Percentiles rank a stretch among this genome's conserved stretches.
Evolutionary conservation across 1,140 invertebrate species (phyloP).

Genomic region (Hermetia illucens): DNA sequence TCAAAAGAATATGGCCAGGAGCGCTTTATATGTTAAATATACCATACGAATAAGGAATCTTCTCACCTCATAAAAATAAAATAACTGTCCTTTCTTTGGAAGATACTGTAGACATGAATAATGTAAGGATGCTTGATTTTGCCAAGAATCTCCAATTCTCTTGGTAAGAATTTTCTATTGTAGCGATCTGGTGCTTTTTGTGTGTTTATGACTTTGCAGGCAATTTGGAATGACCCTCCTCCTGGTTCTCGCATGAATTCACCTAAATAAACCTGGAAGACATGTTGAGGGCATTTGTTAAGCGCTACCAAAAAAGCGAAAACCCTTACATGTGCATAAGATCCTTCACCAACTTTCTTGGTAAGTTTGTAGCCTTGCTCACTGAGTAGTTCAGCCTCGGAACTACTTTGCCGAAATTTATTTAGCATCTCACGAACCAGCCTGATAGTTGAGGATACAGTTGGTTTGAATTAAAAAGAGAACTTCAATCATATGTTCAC

Average conservation of each 20-base stretch:
- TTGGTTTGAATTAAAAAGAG: too few species aligned
- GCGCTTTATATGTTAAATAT: too few species aligned
- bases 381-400: constrained; percentile 39
- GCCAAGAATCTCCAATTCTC: constrained; percentile 53
- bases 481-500: too few species aligned
- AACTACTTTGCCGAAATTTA: too few species aligned
- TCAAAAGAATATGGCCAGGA: too few species aligned
- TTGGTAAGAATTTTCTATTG: constrained; percentile 54
- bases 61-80: constrained; percentile 50
- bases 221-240: constrained; percentile 34
- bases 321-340: constrained; percentile 42
- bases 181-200: constrained; percentile 54
- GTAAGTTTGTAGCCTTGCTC: constrained; percentile 41
- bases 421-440: too few species aligned
- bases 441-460: too few species aligned
- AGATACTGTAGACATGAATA: constrained; percentile 51
- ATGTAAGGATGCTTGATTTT: constrained; percentile 59
- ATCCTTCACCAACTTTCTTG: constrained; percentile 49
- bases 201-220: constrained; percentile 63
- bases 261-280: constrained; percentile 40
- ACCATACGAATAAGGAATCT: too few species aligned
- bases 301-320: constrained; percentile 2
- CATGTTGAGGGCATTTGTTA: constrained; percentile 5
- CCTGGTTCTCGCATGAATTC: constrained; percentile 38
- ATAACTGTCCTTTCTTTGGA: constrained; percentile 45